Base-by-base conservation (phyloP, 2,888 invertebrate species). In the Pseudoips prasinana region DNA sequence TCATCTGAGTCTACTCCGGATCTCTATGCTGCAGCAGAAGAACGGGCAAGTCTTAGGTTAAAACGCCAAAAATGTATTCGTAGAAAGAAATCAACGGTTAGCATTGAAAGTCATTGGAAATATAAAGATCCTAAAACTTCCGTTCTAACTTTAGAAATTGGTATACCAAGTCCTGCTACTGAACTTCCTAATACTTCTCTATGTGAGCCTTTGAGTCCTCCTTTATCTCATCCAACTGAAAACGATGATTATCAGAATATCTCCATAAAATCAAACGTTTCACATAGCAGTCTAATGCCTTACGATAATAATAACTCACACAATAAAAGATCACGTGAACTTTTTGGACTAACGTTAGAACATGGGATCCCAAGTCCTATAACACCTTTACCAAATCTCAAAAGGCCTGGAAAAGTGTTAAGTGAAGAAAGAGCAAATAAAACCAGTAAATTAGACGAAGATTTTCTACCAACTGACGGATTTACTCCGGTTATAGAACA, bases 1-100 rank as follows among this genome's bases (percentile, higher is more conserved):
- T 69, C 79, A 8, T 76, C 81, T 20, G 82, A 74, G 54, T 87
- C 86, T 1, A 87, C 84, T 5, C 84, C 88, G 11, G 81, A 87
- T 49, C 58, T 88, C 29, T 76, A 72, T 45, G 50, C 64, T 1
- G 61, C 63, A 5, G 57, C 70, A 11, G 63, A 64, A 32, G 76
- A 74, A 42, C 68, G 67, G 3, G 60, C 64, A 3, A 83, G 81
- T 44, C 58, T 80, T 3, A 73, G 81, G 36, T 63, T 91, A 19
- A 90, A 88, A 63, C 75, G 92, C 9, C 92, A 92, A 61, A 88
- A 80, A 48, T 91, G 92, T 52, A 90, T 92, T 8, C 73, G 92
- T 1, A 80, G 91, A 42, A 88, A 90, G 49, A 90, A 89, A 44
- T 86, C 84, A 1, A 84, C 82, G 7, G 73, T 78, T 0, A 86